These are phyloP conservation scores for Aspiorhynchus laticeps DNA, from an alignment of 2,113 vertebrate species.

Conservation along the genomic window DNA sequence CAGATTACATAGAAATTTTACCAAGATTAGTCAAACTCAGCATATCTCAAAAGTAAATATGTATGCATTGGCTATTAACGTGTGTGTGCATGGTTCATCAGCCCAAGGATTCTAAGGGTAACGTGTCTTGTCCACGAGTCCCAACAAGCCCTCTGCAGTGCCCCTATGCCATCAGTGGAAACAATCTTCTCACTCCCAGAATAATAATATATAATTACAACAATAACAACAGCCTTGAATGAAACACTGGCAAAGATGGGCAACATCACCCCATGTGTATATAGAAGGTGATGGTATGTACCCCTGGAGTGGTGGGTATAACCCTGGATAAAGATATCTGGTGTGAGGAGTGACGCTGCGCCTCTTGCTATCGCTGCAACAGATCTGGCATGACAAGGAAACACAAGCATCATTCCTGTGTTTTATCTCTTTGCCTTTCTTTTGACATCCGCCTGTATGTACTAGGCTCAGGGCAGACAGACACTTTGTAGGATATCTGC, in stretches of 20 bases:
- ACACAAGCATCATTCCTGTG: slow-evolving; percentile 73
- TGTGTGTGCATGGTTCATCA: slow-evolving; percentile 30
- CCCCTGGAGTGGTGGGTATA: slow-evolving; percentile 5
- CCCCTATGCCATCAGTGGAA: slow-evolving; percentile 71
- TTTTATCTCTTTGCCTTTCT: slow-evolving; percentile 72
- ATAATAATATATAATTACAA: slow-evolving; percentile 62
- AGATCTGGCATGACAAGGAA: slow-evolving; percentile 75
- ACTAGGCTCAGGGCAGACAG: slow-evolving; percentile 66
- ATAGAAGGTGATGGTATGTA: background rate
- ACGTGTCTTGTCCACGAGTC: slow-evolving; percentile 65
- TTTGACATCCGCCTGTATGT: slow-evolving; percentile 75
- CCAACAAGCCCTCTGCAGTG: slow-evolving; percentile 68
- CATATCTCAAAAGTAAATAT: background rate
- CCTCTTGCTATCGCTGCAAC: slow-evolving; percentile 66
- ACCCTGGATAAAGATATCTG: background rate
- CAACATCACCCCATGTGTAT: background rate
- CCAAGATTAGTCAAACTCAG: background rate
- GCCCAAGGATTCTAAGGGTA: slow-evolving; percentile 62
- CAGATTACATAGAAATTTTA: background rate
- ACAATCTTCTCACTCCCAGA: slow-evolving; percentile 58
- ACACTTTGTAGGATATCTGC: slow-evolving; percentile 68
- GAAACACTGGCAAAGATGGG: slow-evolving; percentile 32
- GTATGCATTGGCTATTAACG: background rate
- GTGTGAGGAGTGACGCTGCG: slow-evolving; percentile 8
- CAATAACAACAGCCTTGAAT: slow-evolving; percentile 56